Evolutionary conservation across 2,888 invertebrate species (phyloP).

Genomic region (Drosophila koepferae): DNA sequence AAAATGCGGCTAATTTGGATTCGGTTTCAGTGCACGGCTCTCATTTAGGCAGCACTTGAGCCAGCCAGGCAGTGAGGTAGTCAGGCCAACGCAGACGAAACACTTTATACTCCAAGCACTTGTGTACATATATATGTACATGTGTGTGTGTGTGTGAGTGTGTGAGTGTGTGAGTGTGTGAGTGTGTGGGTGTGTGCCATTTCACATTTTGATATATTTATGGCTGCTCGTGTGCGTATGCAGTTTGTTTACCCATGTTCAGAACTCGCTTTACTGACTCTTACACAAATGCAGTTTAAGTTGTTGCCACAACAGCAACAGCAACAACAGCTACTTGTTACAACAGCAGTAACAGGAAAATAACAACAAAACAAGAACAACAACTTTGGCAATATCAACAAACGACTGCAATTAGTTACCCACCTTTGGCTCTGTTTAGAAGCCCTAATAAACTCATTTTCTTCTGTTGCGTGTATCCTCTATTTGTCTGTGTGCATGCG

Average conservation of each 20-base stretch:
- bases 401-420: conserved; percentile 36
- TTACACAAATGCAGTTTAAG: conserved; percentile 46
- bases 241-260: conserved; percentile 37
- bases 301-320: conserved; percentile 43
- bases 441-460: conserved; percentile 70
- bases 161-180: background rate
- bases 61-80: conserved; percentile 15
- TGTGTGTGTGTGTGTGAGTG: conserved; percentile 7
- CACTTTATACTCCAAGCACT: conserved; percentile 18
- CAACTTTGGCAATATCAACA: conserved; percentile 2
- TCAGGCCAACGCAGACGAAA: conserved; percentile 12
- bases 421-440: conserved; percentile 71
- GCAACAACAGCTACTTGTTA: conserved; percentile 31
- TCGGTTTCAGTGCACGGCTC: conserved; percentile 47
- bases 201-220: conserved; percentile 49
- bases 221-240: conserved; percentile 30
- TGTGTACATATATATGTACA: background rate
- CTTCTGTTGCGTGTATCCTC: conserved; percentile 56
- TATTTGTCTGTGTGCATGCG: background rate
- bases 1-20: conserved; percentile 71
- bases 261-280: conserved; percentile 36
- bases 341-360: conserved; percentile 21
- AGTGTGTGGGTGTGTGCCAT: conserved; percentile 22
- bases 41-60: conserved; percentile 61
- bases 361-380: conserved; percentile 8